Conservation (phyloP, 2,113 vertebrate genomes). For the Chaetorhynchus papuensis region DNA sequence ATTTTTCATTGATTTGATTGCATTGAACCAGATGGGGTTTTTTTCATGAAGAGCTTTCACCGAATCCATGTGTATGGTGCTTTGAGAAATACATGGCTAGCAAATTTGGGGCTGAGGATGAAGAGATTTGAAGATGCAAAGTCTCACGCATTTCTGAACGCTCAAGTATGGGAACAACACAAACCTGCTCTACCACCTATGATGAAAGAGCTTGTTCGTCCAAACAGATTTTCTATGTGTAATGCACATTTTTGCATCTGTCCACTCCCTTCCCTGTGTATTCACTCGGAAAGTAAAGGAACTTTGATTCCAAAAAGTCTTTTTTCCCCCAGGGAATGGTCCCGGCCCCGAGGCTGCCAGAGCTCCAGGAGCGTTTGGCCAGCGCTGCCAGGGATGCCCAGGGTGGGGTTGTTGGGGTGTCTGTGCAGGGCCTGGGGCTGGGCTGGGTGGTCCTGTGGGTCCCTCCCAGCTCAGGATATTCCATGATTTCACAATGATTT, state of each 20-base stretch:
- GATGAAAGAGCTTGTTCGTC: background rate
- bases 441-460: accelerated
- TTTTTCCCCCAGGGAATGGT: background rate
- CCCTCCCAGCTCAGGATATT: background rate
- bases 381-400: background rate
- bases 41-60: background rate
- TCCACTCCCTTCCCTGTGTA: background rate
- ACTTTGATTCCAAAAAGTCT: background rate
- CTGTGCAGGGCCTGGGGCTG: background rate
- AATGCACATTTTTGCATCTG: background rate
- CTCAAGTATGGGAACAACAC: background rate
- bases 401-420: background rate
- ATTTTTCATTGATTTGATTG: slow-evolving; percentile 44
- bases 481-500: background rate
- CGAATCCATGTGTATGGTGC: background rate
- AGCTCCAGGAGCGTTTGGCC: background rate
- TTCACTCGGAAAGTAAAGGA: background rate
- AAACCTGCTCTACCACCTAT: background rate
- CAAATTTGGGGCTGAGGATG: background rate
- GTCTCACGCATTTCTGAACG: background rate
- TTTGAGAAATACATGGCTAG: slow-evolving; percentile 36
- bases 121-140: background rate
- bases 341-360: background rate
- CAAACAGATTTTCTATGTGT: background rate
- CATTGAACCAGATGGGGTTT: slow-evolving; percentile 46